A percentile compares a stretch with the other conserved stretches of the same genome.
Conservation (phyloP, 64 coral and sea anemone species). For the Montipora capricornis region DNA sequence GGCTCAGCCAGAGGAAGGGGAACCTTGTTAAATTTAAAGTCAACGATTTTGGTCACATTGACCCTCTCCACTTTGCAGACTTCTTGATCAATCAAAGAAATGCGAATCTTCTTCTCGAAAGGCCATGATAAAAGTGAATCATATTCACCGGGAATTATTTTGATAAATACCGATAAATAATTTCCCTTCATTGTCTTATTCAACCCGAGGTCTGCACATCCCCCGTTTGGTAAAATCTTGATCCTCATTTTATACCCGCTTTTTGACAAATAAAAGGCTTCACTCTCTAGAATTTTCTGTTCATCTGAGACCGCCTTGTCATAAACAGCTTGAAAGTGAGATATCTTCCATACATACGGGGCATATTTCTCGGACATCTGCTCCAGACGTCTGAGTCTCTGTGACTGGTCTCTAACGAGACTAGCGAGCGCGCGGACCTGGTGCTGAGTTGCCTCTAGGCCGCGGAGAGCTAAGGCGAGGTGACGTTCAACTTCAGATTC, state of each 20-base stretch:
- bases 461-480: conserved; percentile 15
- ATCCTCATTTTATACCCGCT: not conserved
- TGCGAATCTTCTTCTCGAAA: conserved; percentile 1
- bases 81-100: conserved; percentile 21
- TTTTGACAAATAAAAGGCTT: conserved; percentile 30
- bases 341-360: conserved; percentile 13
- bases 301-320: not conserved
- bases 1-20: not conserved
- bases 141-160: conserved; percentile 46
- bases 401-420: conserved; percentile 17
- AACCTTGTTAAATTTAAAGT: not conserved
- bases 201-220: not conserved
- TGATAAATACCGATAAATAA: not conserved
- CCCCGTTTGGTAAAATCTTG: conserved; percentile 4
- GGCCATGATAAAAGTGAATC: conserved; percentile 51
- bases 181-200: not conserved
- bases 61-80: not conserved
- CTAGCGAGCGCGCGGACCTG: not conserved
- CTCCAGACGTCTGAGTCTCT: not conserved
- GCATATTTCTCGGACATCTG: not conserved
- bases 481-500: conserved; percentile 10
- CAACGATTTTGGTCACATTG: not conserved
- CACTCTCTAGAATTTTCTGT: not conserved
- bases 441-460: conserved; percentile 14
- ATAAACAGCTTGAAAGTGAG: not conserved